A percentile compares a stretch with the other conserved stretches of the same genome.
Evolutionary conservation across 2,797 vertebrate genomes (phyloP).

Genomic region (Peromyscus melanophrys): DNA sequence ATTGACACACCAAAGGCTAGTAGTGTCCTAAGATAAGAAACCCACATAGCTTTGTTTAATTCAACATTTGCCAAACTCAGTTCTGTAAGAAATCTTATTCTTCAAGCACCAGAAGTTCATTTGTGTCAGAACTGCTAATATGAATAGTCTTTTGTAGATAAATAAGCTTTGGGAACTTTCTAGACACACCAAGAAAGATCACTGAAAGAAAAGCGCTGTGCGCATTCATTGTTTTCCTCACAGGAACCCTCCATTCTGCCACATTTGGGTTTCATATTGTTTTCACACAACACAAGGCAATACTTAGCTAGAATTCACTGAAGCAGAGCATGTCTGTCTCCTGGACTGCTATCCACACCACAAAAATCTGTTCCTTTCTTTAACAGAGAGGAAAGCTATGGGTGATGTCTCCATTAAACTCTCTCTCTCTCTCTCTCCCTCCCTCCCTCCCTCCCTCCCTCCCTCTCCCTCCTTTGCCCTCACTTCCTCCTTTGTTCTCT

Average conservation of each 20-base stretch:
- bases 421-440: accelerated
- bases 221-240: neutral
- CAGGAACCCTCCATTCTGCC: neutral
- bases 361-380: neutral
- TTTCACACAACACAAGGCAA: neutral
- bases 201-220: accelerated
- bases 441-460: neutral
- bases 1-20: neutral
- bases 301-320: neutral
- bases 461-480: neutral
- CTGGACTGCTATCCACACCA: neutral
- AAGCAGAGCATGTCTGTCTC: neutral
- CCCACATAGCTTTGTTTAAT: neutral
- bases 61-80: neutral
- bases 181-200: neutral
- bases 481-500: neutral
- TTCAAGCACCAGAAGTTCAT: neutral
- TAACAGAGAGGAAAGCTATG: neutral
- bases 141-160: neutral
- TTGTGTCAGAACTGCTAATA: neutral
- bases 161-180: neutral
- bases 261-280: neutral
- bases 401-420: neutral
- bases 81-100: neutral
- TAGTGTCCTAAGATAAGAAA: neutral